These are phyloP conservation scores for Microcebus ravelobensis DNA, from an alignment of 2,113 vertebrate species.

Conservation along the genomic window DNA sequence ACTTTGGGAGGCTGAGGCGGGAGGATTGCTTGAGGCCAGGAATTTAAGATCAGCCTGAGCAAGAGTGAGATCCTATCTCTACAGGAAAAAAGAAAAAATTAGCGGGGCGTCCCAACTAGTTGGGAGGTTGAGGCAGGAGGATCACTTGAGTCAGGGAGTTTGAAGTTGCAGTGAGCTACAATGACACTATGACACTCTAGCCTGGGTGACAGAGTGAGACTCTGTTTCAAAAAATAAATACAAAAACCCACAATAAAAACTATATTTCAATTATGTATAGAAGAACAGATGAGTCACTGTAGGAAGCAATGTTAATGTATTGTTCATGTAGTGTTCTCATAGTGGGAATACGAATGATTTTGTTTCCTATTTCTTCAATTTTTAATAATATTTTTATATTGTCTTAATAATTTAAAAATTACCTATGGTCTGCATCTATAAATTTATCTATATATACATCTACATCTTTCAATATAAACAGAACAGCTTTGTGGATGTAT, in stretches of 20 bases:
- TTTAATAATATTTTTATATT: not conserved
- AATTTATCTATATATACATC: not conserved
- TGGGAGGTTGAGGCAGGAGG: not conserved
- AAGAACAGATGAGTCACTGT: not conserved
- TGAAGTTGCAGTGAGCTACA: not conserved
- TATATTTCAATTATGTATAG: not conserved
- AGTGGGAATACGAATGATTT: not conserved
- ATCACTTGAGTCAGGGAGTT: no score
- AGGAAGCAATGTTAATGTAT: not conserved
- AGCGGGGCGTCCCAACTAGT: not conserved
- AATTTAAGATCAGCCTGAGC: not conserved
- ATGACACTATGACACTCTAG: not conserved
- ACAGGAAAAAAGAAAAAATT: not conserved
- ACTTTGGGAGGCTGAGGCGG: not conserved
- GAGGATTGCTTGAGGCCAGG: not conserved
- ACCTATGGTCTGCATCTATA: not conserved
- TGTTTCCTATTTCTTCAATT: not conserved
- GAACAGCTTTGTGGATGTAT: not conserved
- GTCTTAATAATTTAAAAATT: constrained; percentile 22
- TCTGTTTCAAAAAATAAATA: not conserved
- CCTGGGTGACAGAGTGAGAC: not conserved
- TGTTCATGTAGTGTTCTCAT: not conserved
- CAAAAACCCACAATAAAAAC: not conserved
- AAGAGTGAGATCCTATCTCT: not conserved
- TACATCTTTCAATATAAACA: constrained; percentile 3